These are phyloP conservation scores for Cordylochernes scorpioides DNA, from an alignment of 2,888 invertebrate genomes.

Conservation along the genomic window DNA sequence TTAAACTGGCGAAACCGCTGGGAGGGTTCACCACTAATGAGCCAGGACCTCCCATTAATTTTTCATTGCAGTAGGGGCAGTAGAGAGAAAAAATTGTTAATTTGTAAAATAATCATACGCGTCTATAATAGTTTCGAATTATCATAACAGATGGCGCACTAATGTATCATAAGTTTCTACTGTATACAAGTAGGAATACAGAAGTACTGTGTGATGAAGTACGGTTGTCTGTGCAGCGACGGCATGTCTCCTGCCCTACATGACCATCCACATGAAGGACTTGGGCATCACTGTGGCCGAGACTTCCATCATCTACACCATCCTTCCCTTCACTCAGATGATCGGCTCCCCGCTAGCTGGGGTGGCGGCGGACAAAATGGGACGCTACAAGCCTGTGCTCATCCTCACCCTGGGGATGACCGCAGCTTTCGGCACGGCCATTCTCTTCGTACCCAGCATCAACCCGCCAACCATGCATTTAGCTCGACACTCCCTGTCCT, in stretches of 20 bases:
- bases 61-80: no score
- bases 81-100: no score
- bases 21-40: no score
- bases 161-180: not conserved
- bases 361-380: conserved; percentile 49
- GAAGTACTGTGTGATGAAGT: no score
- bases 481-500: no score
- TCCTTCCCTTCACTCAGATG: conserved; percentile 58
- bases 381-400: conserved; percentile 55
- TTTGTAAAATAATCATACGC: no score
- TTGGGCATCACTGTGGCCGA: conserved; percentile 60
- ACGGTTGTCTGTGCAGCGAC: conserved; percentile 42
- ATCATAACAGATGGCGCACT: not conserved
- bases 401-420: conserved; percentile 46
- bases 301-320: conserved; percentile 58
- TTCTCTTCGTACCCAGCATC: conserved; percentile 31
- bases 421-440: conserved; percentile 47
- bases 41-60: no score
- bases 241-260: conserved; percentile 52
- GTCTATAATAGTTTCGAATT: not conserved
- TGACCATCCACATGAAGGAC: conserved; percentile 70
- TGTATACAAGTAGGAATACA: no score
- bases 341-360: conserved; percentile 50
- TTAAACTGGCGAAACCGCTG: no score
- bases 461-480: no score